Evolutionary conservation across 1,140 invertebrate species (phyloP), one percentile per base, ranked within the genome.

Genomic region (Hestina assimilis): DNA sequence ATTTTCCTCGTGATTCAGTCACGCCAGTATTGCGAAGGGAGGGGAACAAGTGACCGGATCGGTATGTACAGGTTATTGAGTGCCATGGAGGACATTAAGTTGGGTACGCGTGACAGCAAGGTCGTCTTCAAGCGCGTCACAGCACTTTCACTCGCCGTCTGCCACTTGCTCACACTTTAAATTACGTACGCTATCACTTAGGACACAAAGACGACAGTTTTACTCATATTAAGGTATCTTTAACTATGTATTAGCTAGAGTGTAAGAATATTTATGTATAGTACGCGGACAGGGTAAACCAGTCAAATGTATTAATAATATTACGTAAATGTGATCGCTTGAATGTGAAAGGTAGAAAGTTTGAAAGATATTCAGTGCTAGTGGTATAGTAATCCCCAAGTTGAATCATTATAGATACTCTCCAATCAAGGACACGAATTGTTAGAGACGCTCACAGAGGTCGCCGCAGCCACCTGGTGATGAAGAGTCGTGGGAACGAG

Each of bases 401-500:
- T n/a, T n/a, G n/a, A n/a, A n/a, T n/a, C n/a, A n/a, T n/a, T n/a
- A n/a, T n/a, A n/a, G n/a, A n/a, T n/a, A n/a, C n/a, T n/a, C n/a
- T 6, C 8, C 14, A 17, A n/a, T 38, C 33, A 38, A 38, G 33
- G 33, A 38, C 33, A 17, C 33, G 33, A 11, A 17, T 19, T 1
- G 14, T 11, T 38, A 19, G 24, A 28, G 24, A 28, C 8, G 24
- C 8, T 28, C 24, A n/a, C 7, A 14, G 33, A 38, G 33, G 33
- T 38, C 33, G 9, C 31, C 24, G 24, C 24, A 9, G 31, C 31
- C 31, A 15, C 31, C 31, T 38, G 64, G 60, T 62, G 63, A 40
- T 59, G 65, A 42, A 28, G 64, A 60, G 55, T 64, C 75, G 79
- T 85, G 82, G 62, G 79, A 86, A 83, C 73, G 71, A 54, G 77